Conservation (phyloP, 2,888 invertebrate species). For the Drosophila prolongata region DNA sequence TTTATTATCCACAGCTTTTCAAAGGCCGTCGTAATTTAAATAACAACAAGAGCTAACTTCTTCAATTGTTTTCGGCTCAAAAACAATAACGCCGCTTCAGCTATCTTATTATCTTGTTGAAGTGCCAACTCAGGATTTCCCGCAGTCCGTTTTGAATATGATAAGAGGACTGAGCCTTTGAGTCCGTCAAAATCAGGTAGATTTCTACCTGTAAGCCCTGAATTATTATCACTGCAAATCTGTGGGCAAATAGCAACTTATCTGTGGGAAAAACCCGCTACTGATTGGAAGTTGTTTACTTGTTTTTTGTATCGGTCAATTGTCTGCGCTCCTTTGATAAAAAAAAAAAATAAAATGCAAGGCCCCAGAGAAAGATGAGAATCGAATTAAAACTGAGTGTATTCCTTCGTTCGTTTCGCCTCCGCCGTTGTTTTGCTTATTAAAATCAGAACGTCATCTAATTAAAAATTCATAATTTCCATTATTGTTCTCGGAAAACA, state of each 20-base stretch:
- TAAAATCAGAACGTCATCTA: slow-evolving; percentile 70
- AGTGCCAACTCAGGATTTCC: slow-evolving; percentile 15
- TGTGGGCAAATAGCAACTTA: slow-evolving; percentile 12
- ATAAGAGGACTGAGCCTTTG: slow-evolving; percentile 8
- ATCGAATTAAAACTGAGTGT: slow-evolving; percentile 9
- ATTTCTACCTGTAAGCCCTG: slow-evolving; percentile 17
- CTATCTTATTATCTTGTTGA: slow-evolving; percentile 21
- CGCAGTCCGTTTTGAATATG: slow-evolving; percentile 1
- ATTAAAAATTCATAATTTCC: slow-evolving; percentile 75
- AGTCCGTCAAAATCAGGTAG: slow-evolving; percentile 18
- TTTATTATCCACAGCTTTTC: neutral
- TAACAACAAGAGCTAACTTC: slow-evolving; percentile 17
- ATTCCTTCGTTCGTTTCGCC: slow-evolving; percentile 17
- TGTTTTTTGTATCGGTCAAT: neutral
- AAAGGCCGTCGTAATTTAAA: neutral
- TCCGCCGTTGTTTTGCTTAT: slow-evolving; percentile 27
- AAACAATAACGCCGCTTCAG: slow-evolving; percentile 13
- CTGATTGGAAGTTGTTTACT: slow-evolving; percentile 28
- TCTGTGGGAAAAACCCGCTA: slow-evolving; percentile 2
- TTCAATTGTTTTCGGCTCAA: slow-evolving; percentile 3
- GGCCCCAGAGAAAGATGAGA: neutral
- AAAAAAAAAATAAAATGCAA: neutral
- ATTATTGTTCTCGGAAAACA: slow-evolving; percentile 66
- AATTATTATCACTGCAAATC: slow-evolving; percentile 25
- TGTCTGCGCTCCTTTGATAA: neutral